Evolutionary conservation across 2,888 invertebrate species (phyloP).

Genomic region (Chesias legatella): DNA sequence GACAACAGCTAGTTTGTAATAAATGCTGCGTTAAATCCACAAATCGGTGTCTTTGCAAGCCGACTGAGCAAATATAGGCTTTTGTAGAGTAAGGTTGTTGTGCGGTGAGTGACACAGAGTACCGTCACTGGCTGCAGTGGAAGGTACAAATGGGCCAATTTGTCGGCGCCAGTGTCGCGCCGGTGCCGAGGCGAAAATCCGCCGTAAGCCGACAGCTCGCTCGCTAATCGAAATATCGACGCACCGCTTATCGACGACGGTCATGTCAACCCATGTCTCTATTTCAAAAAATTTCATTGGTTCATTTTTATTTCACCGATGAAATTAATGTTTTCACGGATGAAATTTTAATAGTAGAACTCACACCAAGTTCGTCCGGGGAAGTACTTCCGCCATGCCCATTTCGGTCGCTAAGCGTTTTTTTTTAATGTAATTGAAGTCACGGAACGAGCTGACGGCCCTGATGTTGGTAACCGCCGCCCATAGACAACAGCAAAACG

Average conservation of each 20-base stretch:
- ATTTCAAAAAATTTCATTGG: conserved; percentile 15
- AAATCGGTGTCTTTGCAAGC: no score
- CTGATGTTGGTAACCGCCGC: no score
- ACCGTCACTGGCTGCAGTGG: conserved; percentile 15
- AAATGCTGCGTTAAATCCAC: no score
- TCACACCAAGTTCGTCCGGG: no score
- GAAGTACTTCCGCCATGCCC: no score
- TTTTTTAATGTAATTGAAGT: no score
- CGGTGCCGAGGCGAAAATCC: conserved; percentile 72
- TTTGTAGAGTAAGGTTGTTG: conserved; percentile 8
- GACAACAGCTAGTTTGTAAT: no score
- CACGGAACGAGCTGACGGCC: no score
- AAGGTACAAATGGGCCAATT: conserved; percentile 73
- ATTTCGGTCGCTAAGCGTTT: no score
- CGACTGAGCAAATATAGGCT: neutral
- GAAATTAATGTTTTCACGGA: neutral
- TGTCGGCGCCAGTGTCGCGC: conserved; percentile 55
- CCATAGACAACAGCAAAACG: no score
- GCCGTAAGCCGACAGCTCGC: conserved; percentile 68
- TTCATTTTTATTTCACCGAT: neutral
- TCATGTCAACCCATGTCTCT: conserved; percentile 25
- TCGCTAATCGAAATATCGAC: conserved; percentile 78
- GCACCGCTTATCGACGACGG: conserved; percentile 58
- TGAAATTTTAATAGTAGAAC: no score
- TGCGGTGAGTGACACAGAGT: conserved; percentile 30